Evolutionary conservation across 2,888 invertebrate genomes (phyloP).

Genomic region (Cataglyphis albicans): DNA sequence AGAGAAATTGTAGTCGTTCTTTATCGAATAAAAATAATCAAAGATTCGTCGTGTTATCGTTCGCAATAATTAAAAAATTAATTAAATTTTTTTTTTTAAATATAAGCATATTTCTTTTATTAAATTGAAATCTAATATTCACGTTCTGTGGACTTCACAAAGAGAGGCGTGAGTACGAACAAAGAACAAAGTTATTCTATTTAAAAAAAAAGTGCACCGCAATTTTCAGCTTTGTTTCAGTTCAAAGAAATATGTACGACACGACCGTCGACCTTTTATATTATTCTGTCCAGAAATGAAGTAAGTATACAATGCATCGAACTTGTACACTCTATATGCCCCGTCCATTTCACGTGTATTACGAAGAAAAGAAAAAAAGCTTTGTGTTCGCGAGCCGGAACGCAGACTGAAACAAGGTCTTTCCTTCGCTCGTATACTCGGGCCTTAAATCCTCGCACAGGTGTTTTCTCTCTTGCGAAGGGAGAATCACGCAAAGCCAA

Average conservation of each 20-base stretch:
- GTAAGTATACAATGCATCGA: not conserved
- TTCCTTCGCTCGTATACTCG: slow-evolving; percentile 13
- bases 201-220: not conserved
- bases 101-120: not conserved
- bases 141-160: not conserved
- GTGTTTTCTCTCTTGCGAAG: slow-evolving; percentile 60
- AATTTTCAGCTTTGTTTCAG: slow-evolving; percentile 2
- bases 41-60: not conserved
- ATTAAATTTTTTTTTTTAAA: not conserved
- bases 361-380: not conserved
- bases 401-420: slow-evolving; percentile 54
- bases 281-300: slow-evolving; percentile 36
- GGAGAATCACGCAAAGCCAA: slow-evolving; percentile 70
- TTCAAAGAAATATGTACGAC: slow-evolving; percentile 37
- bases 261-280: slow-evolving; percentile 21
- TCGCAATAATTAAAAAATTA: not conserved
- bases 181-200: not conserved
- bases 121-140: not conserved
- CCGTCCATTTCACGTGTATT: not conserved
- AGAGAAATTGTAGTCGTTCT: not conserved
- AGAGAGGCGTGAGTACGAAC: not conserved
- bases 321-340: not conserved
- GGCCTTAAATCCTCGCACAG: slow-evolving; percentile 66
- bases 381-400: slow-evolving; percentile 22
- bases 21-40: not conserved